Base-by-base conservation (phyloP, 2,797 vertebrate species). In the Acanthornis magna region DNA sequence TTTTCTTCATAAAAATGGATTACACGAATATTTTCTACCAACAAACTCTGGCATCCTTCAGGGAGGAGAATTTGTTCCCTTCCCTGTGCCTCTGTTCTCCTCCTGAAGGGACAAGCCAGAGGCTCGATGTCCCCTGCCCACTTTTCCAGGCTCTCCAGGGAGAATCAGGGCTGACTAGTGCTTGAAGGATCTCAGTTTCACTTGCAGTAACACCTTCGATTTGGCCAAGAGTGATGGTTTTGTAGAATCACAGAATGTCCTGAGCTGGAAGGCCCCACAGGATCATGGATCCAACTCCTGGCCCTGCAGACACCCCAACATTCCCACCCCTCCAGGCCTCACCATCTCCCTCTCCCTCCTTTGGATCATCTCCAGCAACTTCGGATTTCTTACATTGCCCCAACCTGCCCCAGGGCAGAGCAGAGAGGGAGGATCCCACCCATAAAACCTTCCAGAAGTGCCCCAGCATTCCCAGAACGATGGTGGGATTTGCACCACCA, bases 231-330 rank as follows among this genome's bases (percentile, higher is more conserved):
- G 25, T 0, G 1, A 17, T 15, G 36, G 43, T 21, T 86, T 36
- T 67, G 32, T 23, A 30, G 30, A 34, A 42, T 23, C 30, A 42
- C 3, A 42, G 40, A 42, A 14, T 16, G 11, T 42, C 40, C 40
- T 42, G 40, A 42, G 40, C 40, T 42, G 40, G 68, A 40, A 67
- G 21, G 30, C 53, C 21, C 30, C 68, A 13, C n/a, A 55, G 27
- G 57, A 47, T 21, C 53, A 29, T 1, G 0, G 1, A 17, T 17
- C n/a, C 60, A 72, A 0, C 43, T 57, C 38, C 53, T n/a, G n/a
- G 45, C 29, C 16, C 53, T 60, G 68, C 85, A 66, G 40, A 40
- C 22, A 22, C 2, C 47, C 54, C 54, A 61, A 7, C 29, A 61
- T 20, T 2, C 23, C 68, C 58, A 54, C 3, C 18, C 38, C 40